phyloP scores from a whole-genome alignment of 2,797 vertebrate genomes.

The Sebastes vulpes region DNA sequence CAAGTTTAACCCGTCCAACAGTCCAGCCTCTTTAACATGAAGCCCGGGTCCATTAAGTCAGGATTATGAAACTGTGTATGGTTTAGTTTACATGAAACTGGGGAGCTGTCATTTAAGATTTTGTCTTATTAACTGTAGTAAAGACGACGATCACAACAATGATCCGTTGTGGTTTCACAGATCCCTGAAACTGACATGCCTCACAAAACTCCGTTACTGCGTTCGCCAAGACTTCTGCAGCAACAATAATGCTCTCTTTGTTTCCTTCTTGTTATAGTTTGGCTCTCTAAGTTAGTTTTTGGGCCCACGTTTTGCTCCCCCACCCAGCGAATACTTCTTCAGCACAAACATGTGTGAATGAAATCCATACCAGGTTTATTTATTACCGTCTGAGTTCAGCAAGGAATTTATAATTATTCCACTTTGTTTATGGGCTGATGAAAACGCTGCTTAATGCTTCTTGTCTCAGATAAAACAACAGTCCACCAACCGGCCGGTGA shows the following conservation, averaged over 20 bases:
- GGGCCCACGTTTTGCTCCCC: not conserved
- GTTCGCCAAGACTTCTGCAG: conserved; percentile 9
- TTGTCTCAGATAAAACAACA: not conserved
- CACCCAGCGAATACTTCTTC: not conserved
- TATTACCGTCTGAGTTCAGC: not conserved
- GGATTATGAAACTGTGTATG: not conserved
- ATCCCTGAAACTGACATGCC: conserved; percentile 29
- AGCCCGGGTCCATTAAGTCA: not conserved
- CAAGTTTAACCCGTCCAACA: not conserved
- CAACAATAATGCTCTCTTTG: conserved; percentile 44
- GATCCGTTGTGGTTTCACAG: conserved; percentile 22
- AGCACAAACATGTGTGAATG: conserved; percentile 9
- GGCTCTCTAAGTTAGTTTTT: not conserved
- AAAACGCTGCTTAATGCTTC: not conserved
- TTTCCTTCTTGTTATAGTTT: conserved; percentile 3
- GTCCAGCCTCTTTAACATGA: not conserved
- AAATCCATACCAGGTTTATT: not conserved
- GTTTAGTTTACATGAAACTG: not conserved
- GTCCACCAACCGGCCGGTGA: no score
- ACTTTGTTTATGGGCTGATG: not conserved
- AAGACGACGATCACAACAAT: not conserved
- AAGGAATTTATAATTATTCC: not conserved
- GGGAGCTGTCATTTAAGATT: not conserved
- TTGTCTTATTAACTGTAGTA: not conserved
- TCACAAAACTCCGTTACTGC: conserved; percentile 4